Evolutionary conservation across 2,888 invertebrate genomes (phyloP).

Genomic region (Theretra japonica): DNA sequence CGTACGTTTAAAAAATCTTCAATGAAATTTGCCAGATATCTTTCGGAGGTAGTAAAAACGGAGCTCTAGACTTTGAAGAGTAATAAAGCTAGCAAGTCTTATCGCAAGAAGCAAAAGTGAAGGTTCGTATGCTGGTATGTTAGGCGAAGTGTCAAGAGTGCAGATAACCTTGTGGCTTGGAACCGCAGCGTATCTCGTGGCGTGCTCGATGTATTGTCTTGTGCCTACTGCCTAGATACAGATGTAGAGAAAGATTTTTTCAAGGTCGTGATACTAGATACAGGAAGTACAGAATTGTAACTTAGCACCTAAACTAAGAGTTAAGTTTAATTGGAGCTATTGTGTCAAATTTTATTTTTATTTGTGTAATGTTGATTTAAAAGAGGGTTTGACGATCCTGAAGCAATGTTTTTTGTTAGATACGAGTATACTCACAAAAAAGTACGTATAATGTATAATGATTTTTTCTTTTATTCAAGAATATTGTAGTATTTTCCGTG

Average conservation of each 20-base stretch:
- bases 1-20: conserved; percentile 1
- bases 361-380: too few species aligned
- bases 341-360: too few species aligned
- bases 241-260: conserved; percentile 5
- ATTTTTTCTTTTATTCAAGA: too few species aligned
- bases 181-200: conserved; percentile 52
- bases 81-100: conserved; percentile 6
- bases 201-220: conserved; percentile 21
- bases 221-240: background rate
- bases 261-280: background rate
- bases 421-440: too few species aligned
- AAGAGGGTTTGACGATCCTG: too few species aligned
- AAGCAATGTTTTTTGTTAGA: too few species aligned
- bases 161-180: conserved; percentile 61
- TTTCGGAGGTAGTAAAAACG: background rate
- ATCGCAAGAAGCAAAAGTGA: conserved; percentile 19
- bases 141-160: conserved; percentile 56
- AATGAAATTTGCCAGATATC: conserved; percentile 4
- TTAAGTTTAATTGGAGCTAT: too few species aligned
- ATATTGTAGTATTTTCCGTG: too few species aligned
- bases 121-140: conserved; percentile 34
- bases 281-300: conserved; percentile 3
- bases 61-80: background rate
- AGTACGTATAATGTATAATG: too few species aligned
- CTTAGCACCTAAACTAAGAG: background rate